These are phyloP conservation scores for Willisornis vidua DNA, from an alignment of 2,113 vertebrate species.

Conservation along the genomic window DNA sequence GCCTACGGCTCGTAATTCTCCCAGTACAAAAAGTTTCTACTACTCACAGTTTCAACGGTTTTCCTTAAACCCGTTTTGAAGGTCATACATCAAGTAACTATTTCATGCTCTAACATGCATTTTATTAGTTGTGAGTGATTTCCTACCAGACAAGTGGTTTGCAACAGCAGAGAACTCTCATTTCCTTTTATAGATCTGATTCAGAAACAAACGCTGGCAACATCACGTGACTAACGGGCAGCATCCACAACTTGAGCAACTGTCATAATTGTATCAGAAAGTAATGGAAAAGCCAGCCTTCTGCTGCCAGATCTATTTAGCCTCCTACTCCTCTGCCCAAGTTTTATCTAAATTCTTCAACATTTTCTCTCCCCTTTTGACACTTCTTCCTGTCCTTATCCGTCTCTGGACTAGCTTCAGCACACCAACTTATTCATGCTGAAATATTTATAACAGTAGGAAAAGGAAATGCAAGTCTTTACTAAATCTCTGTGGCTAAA, in stretches of 20 bases:
- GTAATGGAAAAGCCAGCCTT: neutral
- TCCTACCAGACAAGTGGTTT: slow-evolving; percentile 61
- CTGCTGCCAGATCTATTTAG: neutral
- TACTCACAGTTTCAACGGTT: neutral
- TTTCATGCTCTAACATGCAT: neutral
- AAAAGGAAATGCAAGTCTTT: neutral
- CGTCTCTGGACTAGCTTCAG: neutral
- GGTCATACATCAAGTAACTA: slow-evolving; percentile 42
- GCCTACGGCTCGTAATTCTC: neutral
- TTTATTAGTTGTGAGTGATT: slow-evolving; percentile 49
- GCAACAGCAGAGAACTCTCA: slow-evolving; percentile 28
- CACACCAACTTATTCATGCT: neutral
- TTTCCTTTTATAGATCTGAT: slow-evolving; percentile 63
- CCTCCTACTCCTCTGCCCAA: neutral
- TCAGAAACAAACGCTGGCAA: slow-evolving; percentile 50
- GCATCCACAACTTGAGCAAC: neutral
- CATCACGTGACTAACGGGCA: slow-evolving; percentile 15
- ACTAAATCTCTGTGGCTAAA: neutral
- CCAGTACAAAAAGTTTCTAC: neutral
- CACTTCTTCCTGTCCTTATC: neutral
- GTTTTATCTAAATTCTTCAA: neutral
- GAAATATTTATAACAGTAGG: neutral
- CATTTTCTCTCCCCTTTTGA: neutral
- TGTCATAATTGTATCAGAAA: neutral
- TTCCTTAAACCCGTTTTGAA: slow-evolving; percentile 19